phyloP scores from a whole-genome alignment of 2,113 vertebrate species.

The Spea multiplicata region DNA sequence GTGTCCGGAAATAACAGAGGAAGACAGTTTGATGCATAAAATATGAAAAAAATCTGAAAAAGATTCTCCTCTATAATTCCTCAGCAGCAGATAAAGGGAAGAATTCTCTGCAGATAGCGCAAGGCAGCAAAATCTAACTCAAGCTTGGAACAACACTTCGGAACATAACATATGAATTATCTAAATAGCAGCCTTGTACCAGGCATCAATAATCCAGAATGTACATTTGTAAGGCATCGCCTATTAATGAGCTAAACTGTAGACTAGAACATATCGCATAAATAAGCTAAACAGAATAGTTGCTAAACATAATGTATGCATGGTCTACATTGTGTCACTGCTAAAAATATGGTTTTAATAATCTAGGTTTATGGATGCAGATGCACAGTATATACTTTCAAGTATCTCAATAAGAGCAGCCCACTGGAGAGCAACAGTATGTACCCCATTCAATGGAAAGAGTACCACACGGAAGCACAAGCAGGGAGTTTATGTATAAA shows the following conservation, averaged over 20 bases:
- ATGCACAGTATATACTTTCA: too few species aligned
- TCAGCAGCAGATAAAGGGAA: constrained; percentile 33
- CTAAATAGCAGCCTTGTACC: constrained; percentile 23
- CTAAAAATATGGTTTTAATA: neutral
- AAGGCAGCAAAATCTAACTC: constrained; percentile 29
- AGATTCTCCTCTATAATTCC: constrained; percentile 14
- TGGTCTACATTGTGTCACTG: neutral
- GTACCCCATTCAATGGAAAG: too few species aligned
- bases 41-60: constrained; percentile 46
- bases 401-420: too few species aligned
- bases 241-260: constrained; percentile 29
- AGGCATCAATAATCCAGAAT: constrained; percentile 34
- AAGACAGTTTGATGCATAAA: constrained; percentile 25
- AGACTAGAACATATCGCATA: constrained; percentile 1
- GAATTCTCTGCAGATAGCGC: constrained; percentile 32
- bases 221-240: constrained; percentile 26
- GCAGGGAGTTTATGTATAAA: too few species aligned
- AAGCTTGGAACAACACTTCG: neutral
- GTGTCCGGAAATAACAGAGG: constrained; percentile 35
- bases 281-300: constrained; percentile 6
- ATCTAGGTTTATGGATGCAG: too few species aligned
- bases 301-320: neutral
- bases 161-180: constrained; percentile 41
- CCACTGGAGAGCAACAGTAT: too few species aligned
- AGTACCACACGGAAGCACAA: too few species aligned